A percentile compares a stretch with the other conserved stretches of the same genome.
Conservation (phyloP, 1,140 invertebrate genomes). For the Matsumurasca onukii region DNA sequence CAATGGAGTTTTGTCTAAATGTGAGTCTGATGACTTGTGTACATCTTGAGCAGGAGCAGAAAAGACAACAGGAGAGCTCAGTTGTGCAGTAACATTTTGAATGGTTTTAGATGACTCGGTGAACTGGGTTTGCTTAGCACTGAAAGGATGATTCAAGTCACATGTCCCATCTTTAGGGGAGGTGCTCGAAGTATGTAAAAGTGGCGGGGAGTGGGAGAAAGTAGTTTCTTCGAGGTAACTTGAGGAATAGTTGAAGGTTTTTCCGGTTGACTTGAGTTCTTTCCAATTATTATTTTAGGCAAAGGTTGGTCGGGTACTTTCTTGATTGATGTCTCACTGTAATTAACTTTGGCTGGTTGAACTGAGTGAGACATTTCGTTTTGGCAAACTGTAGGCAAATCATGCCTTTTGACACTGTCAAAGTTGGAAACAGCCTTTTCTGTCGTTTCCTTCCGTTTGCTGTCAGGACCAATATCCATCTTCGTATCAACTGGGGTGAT, state of each 20-base stretch:
- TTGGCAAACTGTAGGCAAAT: slow-evolving; percentile 19
- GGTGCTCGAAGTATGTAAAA: slow-evolving; percentile 13
- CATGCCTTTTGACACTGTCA: slow-evolving; percentile 7
- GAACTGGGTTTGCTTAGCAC: too few relatives aligned
- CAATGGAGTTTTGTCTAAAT: background rate
- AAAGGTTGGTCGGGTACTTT: background rate
- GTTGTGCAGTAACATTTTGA: too few relatives aligned
- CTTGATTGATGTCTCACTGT: background rate
- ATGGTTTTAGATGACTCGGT: too few relatives aligned
- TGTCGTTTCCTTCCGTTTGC: too few relatives aligned
- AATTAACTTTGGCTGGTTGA: background rate
- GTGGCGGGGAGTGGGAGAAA: slow-evolving; percentile 7
- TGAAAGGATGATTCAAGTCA: too few relatives aligned
- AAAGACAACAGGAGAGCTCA: too few relatives aligned
- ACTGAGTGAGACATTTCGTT: slow-evolving; percentile 12
- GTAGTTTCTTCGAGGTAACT: background rate
- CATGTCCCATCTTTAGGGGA: background rate
- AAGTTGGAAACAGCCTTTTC: too few relatives aligned
- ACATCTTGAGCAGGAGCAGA: background rate
- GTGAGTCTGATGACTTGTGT: too few relatives aligned
- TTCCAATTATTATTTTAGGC: background rate
- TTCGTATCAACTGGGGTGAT: too few relatives aligned
- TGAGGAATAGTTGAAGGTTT: background rate
- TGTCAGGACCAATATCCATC: too few relatives aligned
- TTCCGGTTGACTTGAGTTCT: background rate